A percentile compares a stretch with the other conserved stretches of the same genome.
Conservation (phyloP, 2,113 vertebrate genomes). For the Fulmarus glacialis region DNA sequence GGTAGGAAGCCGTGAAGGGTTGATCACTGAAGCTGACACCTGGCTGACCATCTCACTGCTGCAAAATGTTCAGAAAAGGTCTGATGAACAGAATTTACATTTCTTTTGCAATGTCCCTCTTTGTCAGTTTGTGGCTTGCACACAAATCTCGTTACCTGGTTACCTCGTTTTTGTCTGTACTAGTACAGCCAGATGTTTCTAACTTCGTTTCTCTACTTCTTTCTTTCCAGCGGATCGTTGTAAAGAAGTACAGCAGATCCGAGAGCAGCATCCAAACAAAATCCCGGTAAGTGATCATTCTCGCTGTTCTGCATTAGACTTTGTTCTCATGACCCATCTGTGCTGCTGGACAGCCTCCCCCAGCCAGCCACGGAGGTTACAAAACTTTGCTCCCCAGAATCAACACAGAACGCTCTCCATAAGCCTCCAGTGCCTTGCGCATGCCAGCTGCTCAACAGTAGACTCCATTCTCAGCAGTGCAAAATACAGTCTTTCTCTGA, state of each 20-base stretch:
- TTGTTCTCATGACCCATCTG: neutral
- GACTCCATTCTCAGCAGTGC: neutral
- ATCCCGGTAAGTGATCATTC: slow-evolving; percentile 87
- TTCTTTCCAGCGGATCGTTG: slow-evolving; percentile 88
- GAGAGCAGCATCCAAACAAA: slow-evolving; percentile 96
- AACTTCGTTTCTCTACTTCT: neutral
- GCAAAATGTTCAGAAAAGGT: neutral
- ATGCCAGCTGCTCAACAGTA: neutral
- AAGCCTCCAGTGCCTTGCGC: neutral
- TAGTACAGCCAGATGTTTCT: neutral
- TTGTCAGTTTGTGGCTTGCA: neutral
- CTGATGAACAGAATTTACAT: neutral
- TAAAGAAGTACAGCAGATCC: slow-evolving; percentile 97
- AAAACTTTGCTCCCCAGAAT: neutral
- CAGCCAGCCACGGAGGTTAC: neutral
- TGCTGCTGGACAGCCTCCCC: neutral
- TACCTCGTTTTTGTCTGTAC: neutral
- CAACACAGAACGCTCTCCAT: neutral
- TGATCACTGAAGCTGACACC: neutral
- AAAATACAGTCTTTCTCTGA: neutral
- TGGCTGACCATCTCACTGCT: neutral
- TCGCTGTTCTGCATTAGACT: neutral
- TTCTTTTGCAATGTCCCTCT: neutral
- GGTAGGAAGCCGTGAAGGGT: neutral
- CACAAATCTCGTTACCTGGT: neutral